Evolutionary conservation across 2,888 invertebrate genomes (phyloP).

Genomic region (Ornithoptera priamus): DNA sequence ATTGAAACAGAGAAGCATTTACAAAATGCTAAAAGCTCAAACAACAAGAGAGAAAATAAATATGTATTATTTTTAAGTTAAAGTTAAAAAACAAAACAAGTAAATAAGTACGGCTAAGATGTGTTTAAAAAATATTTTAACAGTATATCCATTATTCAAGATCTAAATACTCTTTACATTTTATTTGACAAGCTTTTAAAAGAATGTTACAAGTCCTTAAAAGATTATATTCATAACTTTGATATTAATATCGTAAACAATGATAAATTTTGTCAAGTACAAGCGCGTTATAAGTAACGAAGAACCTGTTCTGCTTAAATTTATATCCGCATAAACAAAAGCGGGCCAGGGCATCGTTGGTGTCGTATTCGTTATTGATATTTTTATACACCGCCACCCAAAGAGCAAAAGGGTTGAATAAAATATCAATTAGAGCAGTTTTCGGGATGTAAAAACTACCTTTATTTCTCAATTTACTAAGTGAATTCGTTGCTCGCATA

Average conservation of each 20-base stretch:
- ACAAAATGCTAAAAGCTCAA: background rate
- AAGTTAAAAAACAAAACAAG: too few species aligned
- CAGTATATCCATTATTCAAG: too few species aligned
- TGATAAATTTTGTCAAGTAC: slow-evolving; percentile 22
- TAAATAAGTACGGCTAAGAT: too few species aligned
- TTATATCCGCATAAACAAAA: slow-evolving; percentile 53
- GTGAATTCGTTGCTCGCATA: slow-evolving; percentile 64
- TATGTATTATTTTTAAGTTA: too few species aligned
- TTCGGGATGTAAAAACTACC: slow-evolving; percentile 60
- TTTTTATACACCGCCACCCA: slow-evolving; percentile 72
- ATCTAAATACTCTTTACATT: too few species aligned
- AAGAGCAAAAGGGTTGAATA: slow-evolving; percentile 69
- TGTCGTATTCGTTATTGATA: slow-evolving; percentile 65
- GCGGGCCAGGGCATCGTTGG: slow-evolving; percentile 50
- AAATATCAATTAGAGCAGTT: slow-evolving; percentile 77
- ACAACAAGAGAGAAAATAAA: background rate
- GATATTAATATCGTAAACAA: slow-evolving; percentile 16
- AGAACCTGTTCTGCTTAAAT: slow-evolving; percentile 38
- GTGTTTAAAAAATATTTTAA: too few species aligned
- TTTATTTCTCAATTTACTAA: slow-evolving; percentile 75
- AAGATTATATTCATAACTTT: slow-evolving; percentile 3
- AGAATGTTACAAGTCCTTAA: background rate
- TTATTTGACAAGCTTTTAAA: background rate
- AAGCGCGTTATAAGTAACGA: slow-evolving; percentile 23
- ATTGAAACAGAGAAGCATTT: background rate